Base-by-base conservation (phyloP, 2,888 invertebrate species). In the Creontiades dilutus region DNA sequence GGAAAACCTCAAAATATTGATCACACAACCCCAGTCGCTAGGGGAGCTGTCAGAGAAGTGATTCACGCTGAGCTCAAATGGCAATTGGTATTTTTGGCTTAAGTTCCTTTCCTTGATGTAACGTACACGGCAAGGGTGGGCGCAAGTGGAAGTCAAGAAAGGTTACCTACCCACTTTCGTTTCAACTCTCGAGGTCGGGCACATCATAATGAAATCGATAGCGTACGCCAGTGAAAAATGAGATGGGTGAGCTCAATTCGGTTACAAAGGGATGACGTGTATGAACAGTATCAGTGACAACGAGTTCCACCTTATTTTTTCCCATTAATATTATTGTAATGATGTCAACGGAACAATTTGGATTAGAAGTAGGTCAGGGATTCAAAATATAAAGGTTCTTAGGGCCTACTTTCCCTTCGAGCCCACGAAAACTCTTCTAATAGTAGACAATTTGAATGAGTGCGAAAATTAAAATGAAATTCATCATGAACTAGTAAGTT, bases 21-120 rank as follows among this genome's bases (percentile, higher is more conserved):
- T 88, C 80, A 88, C 19, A 88, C 88, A 88, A 55, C 1, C 16
- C 19, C n/a, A 88, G 78, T 88, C 48, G 76, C 88, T 78, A 78
- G 27, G 88, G 85, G 47, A 23, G 23, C 52, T 82, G 82, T 82
- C 82, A 19, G 27, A 52, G n/a, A 78, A 78, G 78, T 78, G 78
- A 78, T 46, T 46, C 82, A 52, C n/a, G 80, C 82, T 27, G 16
- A 48, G 9, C 16, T 47, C 27, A 23, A 82, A 82, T 0, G 55
- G 19, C 55, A 82, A 82, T 28, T 52, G 48, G 28, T 52, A 82
- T 82, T 52, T 82, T 78, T 16, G 78, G 78, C 37, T 46, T 46
- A 78, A n/a, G 78, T 78, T 46, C 37, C 61, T n/a, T 61, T 61
- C 19, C 68, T 68, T 13, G 19, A 5, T 13, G 13, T 3, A 12